Conservation (phyloP, 2,888 invertebrate genomes). For the Zonitis immaculata region DNA sequence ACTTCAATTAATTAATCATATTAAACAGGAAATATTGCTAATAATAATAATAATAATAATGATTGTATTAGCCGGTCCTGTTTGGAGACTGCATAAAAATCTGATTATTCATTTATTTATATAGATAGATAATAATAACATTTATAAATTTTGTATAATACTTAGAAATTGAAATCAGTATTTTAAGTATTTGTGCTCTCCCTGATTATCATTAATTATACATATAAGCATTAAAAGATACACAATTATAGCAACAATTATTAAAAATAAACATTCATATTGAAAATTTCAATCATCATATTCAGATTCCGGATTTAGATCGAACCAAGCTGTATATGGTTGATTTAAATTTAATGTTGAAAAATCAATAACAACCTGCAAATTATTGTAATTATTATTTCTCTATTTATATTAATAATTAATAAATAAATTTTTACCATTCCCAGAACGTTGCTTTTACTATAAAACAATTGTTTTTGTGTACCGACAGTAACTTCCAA, state of each 20-base stretch:
- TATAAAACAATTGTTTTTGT: conserved; percentile 75
- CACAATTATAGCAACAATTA: neutral
- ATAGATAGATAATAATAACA: neutral
- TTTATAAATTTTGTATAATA: neutral
- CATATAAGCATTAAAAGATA: neutral
- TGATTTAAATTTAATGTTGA: conserved; percentile 67
- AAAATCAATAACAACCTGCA: conserved; percentile 60
- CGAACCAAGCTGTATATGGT: conserved; percentile 71
- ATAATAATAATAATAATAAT: no score
- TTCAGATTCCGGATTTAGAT: conserved; percentile 47
- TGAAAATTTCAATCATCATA: conserved; percentile 8
- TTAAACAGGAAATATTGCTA: no score
- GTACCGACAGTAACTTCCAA: conserved; percentile 85
- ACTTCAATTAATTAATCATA: no score
- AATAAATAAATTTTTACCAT: no score
- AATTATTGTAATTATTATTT: no score
- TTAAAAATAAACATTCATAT: neutral
- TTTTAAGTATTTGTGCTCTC: neutral
- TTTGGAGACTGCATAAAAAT: no score
- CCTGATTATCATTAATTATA: neutral
- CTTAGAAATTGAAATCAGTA: no score
- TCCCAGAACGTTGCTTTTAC: conserved; percentile 79
- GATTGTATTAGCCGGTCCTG: no score
- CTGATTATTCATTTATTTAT: no score
- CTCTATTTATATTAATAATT: no score